A percentile compares a stretch with the other conserved stretches of the same genome.
These are phyloP conservation scores for Falco concolor DNA, from an alignment of 2,797 vertebrate species.

Conservation along the genomic window DNA sequence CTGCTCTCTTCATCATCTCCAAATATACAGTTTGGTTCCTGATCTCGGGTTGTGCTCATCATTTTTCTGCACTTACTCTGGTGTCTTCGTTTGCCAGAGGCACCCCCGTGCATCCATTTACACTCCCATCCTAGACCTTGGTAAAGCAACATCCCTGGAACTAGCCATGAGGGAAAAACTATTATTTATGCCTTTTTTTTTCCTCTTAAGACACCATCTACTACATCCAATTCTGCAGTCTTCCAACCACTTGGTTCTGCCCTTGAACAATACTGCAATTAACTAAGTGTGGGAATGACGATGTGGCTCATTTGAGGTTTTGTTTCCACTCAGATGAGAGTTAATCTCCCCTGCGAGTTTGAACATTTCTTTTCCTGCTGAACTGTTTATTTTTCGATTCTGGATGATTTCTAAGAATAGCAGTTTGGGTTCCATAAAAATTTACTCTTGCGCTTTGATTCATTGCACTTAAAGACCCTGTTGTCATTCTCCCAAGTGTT, in stretches of 20 bases:
- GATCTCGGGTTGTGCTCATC: neutral
- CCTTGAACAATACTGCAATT: neutral
- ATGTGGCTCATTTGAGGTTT: constrained; percentile 23
- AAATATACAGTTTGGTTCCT: neutral
- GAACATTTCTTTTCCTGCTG: constrained; percentile 10
- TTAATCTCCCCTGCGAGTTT: neutral
- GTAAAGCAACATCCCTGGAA: neutral
- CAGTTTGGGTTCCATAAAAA: neutral
- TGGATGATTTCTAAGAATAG: constrained; percentile 51
- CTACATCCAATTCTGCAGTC: neutral
- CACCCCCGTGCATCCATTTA: neutral
- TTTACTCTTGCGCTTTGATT: constrained; percentile 32
- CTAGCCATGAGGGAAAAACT: neutral
- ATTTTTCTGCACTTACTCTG: neutral
- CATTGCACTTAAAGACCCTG: constrained; percentile 7
- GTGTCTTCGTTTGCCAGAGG: neutral
- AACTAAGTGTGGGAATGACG: constrained; percentile 4
- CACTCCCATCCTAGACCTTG: neutral
- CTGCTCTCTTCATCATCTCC: neutral
- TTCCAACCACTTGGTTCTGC: neutral
- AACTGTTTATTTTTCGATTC: constrained; percentile 50
- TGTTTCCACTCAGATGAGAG: constrained; percentile 24
- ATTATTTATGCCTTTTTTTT: neutral
- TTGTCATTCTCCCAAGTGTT: constrained; percentile 18
- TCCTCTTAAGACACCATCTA: neutral